Evolutionary conservation across 2,113 vertebrate genomes (phyloP), one percentile per base, ranked within the genome.

Genomic region (Channa argus): DNA sequence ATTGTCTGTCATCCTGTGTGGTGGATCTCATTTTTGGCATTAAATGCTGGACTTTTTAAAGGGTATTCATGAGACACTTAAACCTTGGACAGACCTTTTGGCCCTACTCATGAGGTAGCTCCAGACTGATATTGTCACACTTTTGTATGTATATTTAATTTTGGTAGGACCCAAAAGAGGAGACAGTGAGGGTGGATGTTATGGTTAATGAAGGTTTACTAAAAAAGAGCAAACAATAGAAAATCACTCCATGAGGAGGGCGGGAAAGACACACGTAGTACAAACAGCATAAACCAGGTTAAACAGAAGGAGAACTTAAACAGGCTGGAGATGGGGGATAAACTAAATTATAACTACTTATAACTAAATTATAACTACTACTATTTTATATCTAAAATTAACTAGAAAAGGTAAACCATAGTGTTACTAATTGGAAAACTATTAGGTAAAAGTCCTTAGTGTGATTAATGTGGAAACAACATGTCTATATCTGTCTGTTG

Each of bases 61-160:
- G 82, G 91, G 89, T 94, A 93, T 92, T 90, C 84, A 92, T 90
- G 82, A 89, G 77, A 62, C 66, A 44, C 75, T 82, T 91, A 84
- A 92, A 86, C 86, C 78, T 52, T 24, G 54, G 54, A 80, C 37
- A 6, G 66, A 83, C 87, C 79, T 80, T 67, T 72, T 71, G 80
- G 66, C 76, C 71, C 76, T 84, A 43, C 73, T 91, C 86, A 86
- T 84, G 82, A 86, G 82, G 65, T 15, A 37, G 64, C 74, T 80
- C 65, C 74, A 86, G 86, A 89, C 76, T 78, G 78, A 82, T 59
- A 85, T 89, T 24, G 24, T 24, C 24, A 24, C 24, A 24, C 52
- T 55, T 53, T 56, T 13, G 38, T 56, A 13, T 41, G 4, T 7
- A 24, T 24, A 24, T 24, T 24, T 24, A 24, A 24, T 24, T 24